Evolutionary conservation across 2,797 vertebrate species (phyloP).

Genomic region (Craterocephalus amniculus): DNA sequence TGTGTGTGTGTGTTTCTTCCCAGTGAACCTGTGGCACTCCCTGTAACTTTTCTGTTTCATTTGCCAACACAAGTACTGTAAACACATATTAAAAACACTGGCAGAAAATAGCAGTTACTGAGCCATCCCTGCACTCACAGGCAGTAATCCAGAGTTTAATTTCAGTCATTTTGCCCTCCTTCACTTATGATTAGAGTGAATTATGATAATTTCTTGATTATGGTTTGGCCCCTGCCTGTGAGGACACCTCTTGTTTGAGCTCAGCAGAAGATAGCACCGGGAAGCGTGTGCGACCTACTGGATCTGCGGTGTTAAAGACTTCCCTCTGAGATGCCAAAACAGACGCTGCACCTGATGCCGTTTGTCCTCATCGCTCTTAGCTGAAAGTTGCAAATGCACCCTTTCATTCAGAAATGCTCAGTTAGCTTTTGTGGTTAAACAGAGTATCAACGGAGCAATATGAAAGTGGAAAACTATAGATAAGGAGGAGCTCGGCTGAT

Average conservation of each 20-base stretch:
- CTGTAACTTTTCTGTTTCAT: slow-evolving; percentile 65
- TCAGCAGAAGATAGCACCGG: slow-evolving; percentile 38
- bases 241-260: slow-evolving; percentile 68
- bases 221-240: slow-evolving; percentile 65
- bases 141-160: slow-evolving; percentile 74
- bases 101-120: slow-evolving; percentile 68
- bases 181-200: slow-evolving; percentile 84
- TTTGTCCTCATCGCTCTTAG: slow-evolving; percentile 30
- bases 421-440: slow-evolving; percentile 15
- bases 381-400: slow-evolving; percentile 9
- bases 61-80: slow-evolving; percentile 57
- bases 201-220: slow-evolving; percentile 88
- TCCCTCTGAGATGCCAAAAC: slow-evolving; percentile 37
- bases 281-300: slow-evolving; percentile 42
- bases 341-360: slow-evolving; percentile 19
- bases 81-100: slow-evolving; percentile 68
- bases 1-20: slow-evolving; percentile 25
- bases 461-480: slow-evolving; percentile 28
- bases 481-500: slow-evolving; percentile 11
- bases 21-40: slow-evolving; percentile 60
- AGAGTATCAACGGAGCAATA: slow-evolving; percentile 4
- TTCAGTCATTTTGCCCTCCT: slow-evolving; percentile 75
- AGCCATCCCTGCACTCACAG: slow-evolving; percentile 57
- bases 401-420: slow-evolving; percentile 19
- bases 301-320: slow-evolving; percentile 52